Base-by-base conservation (phyloP, 2,113 vertebrate species). In the Probosciger aterrimus region DNA sequence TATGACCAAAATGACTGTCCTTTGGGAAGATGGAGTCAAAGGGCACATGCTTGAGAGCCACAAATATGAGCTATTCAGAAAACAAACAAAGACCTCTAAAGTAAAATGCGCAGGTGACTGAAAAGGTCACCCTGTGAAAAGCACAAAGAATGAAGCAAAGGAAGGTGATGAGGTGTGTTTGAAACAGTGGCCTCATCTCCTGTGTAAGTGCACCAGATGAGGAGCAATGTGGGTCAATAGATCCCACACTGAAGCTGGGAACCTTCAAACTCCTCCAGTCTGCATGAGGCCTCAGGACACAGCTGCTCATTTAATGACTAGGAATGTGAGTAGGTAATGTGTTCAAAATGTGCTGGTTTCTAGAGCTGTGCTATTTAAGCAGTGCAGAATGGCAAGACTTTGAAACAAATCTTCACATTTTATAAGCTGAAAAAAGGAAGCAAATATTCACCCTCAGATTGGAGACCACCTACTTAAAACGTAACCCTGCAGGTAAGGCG, bases 401-500 rank as follows among this genome's bases (percentile, higher is more conserved):
- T 95, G 92, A 97, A 97, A 85, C 53, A 90, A 93, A 96, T 94
- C 37, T 77, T 95, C 94, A 90, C 79, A 31, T 97, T 98, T 98
- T 97, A 97, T 82, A 95, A 97, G 93, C 96, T 96, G 69, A 97
- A 95, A 89, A 93, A 88, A 41, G 50, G 95, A 85, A 96, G 81
- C 35, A 97, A 97, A 97, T 96, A 97, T 96, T 96, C 88, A 97
- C 95, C 96, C n/a, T 96, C 95, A 97, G 97, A 96, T 93, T 63
- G 63, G 86, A 97, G 93, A 97, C 96, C 97, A 96, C 96, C 97
- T 97, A 97, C 97, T 96, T 96, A 96, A 98, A 96, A 95, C 68
- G 69, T 94, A 96, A 95, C 92, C 86, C 82, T 96, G 79, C 82
- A 95, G 97, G 95, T 95, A 95, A 96, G 92, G 97, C 86, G 97